Percentiles rank a stretch among this genome's conserved stretches.
These are phyloP conservation scores for Hyphantria cunea DNA, from an alignment of 1,140 invertebrate genomes.

Conservation along the genomic window DNA sequence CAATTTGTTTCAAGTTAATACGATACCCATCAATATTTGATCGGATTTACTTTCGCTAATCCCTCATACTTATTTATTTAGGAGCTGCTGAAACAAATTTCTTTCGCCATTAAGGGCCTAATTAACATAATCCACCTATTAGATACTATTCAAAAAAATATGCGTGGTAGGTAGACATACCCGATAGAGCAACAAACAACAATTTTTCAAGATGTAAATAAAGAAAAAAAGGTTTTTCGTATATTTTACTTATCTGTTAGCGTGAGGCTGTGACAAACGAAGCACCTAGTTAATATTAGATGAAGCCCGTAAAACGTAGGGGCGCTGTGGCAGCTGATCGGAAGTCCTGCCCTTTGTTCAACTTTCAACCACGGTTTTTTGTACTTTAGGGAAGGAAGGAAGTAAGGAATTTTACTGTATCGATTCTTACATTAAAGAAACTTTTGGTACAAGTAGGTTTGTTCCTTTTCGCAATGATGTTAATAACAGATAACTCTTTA, in stretches of 20 bases:
- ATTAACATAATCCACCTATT: neutral
- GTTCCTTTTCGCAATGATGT: neutral
- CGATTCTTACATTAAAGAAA: slow-evolving; percentile 23
- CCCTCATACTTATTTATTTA: slow-evolving; percentile 17
- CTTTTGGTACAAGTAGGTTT: neutral
- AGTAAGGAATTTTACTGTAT: slow-evolving; percentile 42
- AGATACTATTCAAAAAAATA: neutral
- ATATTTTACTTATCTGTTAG: slow-evolving; percentile 28
- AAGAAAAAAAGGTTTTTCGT: slow-evolving; percentile 12
- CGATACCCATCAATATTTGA: slow-evolving; percentile 29
- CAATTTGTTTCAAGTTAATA: slow-evolving; percentile 31
- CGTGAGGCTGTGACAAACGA: slow-evolving; percentile 32
- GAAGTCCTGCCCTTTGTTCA: slow-evolving; percentile 77
- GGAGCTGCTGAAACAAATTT: neutral
- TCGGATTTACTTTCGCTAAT: slow-evolving; percentile 27
- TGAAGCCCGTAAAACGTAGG: slow-evolving; percentile 71
- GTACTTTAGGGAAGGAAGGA: slow-evolving; percentile 65
- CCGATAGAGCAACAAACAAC: too few relatives aligned
- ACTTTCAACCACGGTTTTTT: slow-evolving; percentile 57
- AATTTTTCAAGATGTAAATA: slow-evolving; percentile 7
- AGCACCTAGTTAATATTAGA: slow-evolving; percentile 58
- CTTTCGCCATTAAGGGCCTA: neutral
- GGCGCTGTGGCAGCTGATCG: slow-evolving; percentile 73
- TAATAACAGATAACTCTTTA: too few relatives aligned
- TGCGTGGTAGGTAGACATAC: too few relatives aligned